Evolutionary conservation across 1,140 invertebrate genomes (phyloP).

Genomic region (Harpegnathos saltator): DNA sequence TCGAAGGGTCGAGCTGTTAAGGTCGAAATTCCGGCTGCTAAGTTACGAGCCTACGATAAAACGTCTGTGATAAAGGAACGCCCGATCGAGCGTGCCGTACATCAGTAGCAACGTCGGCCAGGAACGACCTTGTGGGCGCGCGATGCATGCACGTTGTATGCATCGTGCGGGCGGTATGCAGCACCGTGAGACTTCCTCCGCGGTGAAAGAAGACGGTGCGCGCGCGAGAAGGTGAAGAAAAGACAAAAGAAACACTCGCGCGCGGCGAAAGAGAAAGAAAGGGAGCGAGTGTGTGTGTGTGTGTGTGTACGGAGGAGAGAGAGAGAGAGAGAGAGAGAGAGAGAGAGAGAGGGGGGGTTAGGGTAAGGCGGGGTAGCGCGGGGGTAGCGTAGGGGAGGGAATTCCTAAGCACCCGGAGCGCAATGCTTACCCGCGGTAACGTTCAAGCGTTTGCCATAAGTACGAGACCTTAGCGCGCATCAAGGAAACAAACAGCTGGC

Average conservation of each 20-base stretch:
- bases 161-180: conserved; percentile 49
- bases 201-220: conserved; percentile 23
- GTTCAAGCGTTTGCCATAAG: conserved; percentile 74
- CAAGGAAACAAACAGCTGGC: conserved; percentile 84
- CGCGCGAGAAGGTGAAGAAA: conserved; percentile 59
- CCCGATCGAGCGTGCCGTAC: background rate
- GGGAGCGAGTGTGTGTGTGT: too few species aligned
- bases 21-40: background rate
- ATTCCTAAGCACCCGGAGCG: conserved; percentile 73
- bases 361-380: too few species aligned
- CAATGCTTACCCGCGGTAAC: conserved; percentile 73
- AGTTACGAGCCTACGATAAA: conserved; percentile 13
- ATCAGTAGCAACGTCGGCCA: conserved; percentile 49
- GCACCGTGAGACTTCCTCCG: conserved; percentile 26
- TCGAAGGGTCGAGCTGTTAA: background rate
- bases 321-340: conserved; percentile 43
- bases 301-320: too few species aligned
- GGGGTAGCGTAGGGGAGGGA: too few species aligned
- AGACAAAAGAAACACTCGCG: conserved; percentile 58
- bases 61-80: background rate
- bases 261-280: conserved; percentile 39
- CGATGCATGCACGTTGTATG: conserved; percentile 73
- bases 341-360: background rate
- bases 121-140: conserved; percentile 75
- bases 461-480: conserved; percentile 81